A percentile compares a stretch with the other conserved stretches of the same genome.
These are phyloP conservation scores for Amphiprion clarkii DNA, from an alignment of 2,797 vertebrate species.

Conservation along the genomic window DNA sequence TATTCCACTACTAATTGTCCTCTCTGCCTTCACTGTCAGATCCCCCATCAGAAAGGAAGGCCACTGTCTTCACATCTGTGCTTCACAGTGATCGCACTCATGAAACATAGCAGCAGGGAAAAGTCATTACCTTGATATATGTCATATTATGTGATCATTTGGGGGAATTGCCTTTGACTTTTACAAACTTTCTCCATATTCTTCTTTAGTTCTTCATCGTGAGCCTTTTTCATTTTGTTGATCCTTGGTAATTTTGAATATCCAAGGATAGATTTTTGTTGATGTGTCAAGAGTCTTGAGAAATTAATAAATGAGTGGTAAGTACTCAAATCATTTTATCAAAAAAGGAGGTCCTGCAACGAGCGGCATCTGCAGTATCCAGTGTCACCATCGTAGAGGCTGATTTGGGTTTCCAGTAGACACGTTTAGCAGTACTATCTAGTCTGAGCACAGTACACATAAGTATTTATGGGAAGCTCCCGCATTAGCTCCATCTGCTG, in stretches of 20 bases:
- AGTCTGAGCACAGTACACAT: slow-evolving; percentile 23
- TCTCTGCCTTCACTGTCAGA: slow-evolving; percentile 20
- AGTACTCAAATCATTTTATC: background rate
- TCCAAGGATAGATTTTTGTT: background rate
- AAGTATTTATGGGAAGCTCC: slow-evolving; percentile 47
- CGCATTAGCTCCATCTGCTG: slow-evolving; percentile 41
- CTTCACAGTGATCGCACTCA: slow-evolving; percentile 33
- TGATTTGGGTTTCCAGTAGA: slow-evolving; percentile 22
- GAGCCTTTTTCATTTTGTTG: background rate
- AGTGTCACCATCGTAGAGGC: slow-evolving; percentile 15
- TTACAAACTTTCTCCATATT: slow-evolving; percentile 4
- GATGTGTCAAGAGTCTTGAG: background rate
- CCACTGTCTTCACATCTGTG: slow-evolving; percentile 47
- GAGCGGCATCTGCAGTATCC: background rate
- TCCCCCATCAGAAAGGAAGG: slow-evolving; percentile 13
- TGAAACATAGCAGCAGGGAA: slow-evolving; percentile 31
- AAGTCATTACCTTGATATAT: slow-evolving; percentile 50
- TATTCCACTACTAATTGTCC: slow-evolving; percentile 32
- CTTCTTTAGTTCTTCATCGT: background rate
- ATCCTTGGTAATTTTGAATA: background rate
- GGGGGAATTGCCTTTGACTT: slow-evolving; percentile 23
- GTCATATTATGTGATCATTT: slow-evolving; percentile 14
- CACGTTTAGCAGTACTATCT: slow-evolving; percentile 5
- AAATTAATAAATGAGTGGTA: background rate
- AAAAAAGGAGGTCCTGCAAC: background rate